Conservation (phyloP, 2,888 invertebrate species). For the Helobdella robusta region DNA sequence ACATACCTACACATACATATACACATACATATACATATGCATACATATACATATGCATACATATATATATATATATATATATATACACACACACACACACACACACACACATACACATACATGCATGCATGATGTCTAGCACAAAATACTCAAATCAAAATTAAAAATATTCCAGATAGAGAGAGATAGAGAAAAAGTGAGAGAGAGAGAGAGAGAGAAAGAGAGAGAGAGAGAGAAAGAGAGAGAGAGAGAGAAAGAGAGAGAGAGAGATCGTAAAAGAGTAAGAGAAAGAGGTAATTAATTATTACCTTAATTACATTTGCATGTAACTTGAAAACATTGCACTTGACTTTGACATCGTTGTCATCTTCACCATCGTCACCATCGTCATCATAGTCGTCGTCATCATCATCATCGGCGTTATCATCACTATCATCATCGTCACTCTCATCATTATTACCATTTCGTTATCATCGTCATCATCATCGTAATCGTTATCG, state of each 20-base stretch:
- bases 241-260: no score
- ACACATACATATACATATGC: neutral
- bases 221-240: neutral
- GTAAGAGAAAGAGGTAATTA: no score
- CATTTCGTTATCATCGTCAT: neutral
- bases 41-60: neutral
- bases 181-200: neutral
- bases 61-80: no score
- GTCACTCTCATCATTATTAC: neutral
- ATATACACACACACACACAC: no score
- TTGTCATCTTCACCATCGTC: neutral
- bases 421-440: neutral
- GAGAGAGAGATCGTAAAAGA: no score
- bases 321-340: no score
- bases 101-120: no score
- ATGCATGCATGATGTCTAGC: no score
- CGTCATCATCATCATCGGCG: neutral
- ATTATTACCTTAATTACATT: no score
- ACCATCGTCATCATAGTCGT: neutral
- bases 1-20: neutral
- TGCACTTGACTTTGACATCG: no score
- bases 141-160: no score
- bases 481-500: neutral
- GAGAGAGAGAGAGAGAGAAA: constrained; percentile 1
- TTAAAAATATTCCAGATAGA: no score